Base-by-base conservation (phyloP, 2,888 invertebrate genomes). In the Lasioglossum zephyrum region DNA sequence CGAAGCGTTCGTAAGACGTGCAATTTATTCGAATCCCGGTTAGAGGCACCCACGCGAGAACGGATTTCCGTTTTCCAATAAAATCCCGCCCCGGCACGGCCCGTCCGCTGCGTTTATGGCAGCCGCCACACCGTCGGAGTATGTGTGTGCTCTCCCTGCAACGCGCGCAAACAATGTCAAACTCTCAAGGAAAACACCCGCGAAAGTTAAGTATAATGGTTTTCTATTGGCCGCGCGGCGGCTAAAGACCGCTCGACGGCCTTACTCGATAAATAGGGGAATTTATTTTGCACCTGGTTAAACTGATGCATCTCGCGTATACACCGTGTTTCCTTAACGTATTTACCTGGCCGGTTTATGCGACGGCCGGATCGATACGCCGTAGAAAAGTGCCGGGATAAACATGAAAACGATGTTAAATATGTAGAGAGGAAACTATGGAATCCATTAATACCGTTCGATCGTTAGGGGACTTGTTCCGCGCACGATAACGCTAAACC, bases 51-150 rank as follows among this genome's bases (percentile, higher is more conserved):
- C 89, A 90, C 88, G 88, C 89, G 73, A 79, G 84, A 91, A 83
- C 90, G 90, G 88, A 92, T 91, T 92, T 92, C 92, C 92, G 91
- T 91, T 91, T 91, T 88, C 91, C 92, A 89, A 92, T 92, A 92
- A 90, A 91, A 92, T 87, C 88, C 81, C 31, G 31, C 87, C 60
- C 39, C 70, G 39, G 79, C 77, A 63, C 87, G 73, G 78, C 77
- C 57, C 87, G 75, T 84, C 79, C 77, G 79, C 63, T 75, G 84
- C 76, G 84, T 88, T 77, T 90, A 84, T 81, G 22, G 77, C 80
- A 77, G 82, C 69, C 57, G 47, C 69, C 39, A 39, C 39, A 4
- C 39, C 39, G 39, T 39, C 57, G 26, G 66, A 69, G 36, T 70
- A 31, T 18, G 36, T 36, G 66, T 39, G 77, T 11, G 13, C 13